These are phyloP conservation scores for Plecotus auritus DNA, from an alignment of 2,113 vertebrate genomes.

Conservation along the genomic window DNA sequence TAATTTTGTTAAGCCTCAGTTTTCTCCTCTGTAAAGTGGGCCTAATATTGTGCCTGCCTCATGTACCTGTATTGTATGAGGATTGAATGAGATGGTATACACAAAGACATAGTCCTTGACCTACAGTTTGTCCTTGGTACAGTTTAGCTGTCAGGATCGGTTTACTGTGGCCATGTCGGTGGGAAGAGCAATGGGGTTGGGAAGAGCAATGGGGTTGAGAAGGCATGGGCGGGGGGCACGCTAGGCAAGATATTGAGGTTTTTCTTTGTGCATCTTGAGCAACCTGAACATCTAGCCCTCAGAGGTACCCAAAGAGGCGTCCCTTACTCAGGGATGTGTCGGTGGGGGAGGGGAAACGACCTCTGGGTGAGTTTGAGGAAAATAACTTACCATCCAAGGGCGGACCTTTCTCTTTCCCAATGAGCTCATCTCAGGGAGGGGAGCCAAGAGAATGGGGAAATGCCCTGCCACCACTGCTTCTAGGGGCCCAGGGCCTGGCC, in stretches of 20 bases:
- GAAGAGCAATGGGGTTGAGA: not conserved
- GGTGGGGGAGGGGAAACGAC: rapidly evolving
- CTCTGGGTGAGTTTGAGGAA: not conserved
- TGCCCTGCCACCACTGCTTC: not conserved
- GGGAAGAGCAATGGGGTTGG: not conserved
- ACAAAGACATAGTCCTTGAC: not conserved
- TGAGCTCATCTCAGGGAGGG: not conserved
- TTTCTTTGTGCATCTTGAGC: not conserved
- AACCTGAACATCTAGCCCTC: not conserved
- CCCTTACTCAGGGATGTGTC: not conserved
- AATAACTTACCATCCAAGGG: not conserved
- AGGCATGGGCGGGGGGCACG: not conserved
- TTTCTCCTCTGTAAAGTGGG: constrained; percentile 18
- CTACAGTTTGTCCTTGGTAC: not conserved
- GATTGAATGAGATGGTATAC: not conserved
- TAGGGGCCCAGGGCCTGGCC: not conserved
- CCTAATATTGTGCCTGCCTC: not conserved
- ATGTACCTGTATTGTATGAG: not conserved
- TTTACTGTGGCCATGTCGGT: not conserved
- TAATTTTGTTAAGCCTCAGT: not conserved
- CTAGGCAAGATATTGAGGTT: not conserved
- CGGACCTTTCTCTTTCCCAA: not conserved
- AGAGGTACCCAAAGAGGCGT: not conserved
- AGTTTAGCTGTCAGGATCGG: not conserved
- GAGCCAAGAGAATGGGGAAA: too few relatives aligned